Base-by-base conservation (phyloP, 2,888 invertebrate genomes). In the Anthrax anthrax region DNA sequence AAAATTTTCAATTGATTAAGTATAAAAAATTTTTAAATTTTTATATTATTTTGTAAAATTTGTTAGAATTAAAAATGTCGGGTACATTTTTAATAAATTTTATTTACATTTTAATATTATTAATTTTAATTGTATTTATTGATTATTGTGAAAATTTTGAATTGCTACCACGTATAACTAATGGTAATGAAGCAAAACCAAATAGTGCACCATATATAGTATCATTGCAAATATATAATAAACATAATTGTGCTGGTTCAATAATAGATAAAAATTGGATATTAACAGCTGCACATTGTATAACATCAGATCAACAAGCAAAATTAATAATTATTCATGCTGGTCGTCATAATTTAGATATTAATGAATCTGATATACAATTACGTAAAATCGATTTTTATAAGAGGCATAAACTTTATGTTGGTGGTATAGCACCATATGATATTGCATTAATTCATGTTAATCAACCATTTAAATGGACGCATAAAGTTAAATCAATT, bases 211-310 rank as follows among this genome's bases (percentile, higher is more conserved):
- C 66, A 4, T 64, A 60, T 46, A 58, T 63, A 18, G 63, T 65
- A 12, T 64, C 64, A 37, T 60, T 65, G 46, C 65, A 65, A 17
- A 34, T 16, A 17, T 18, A 52, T 6, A 50, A 57, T n/a, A 56
- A 63, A 1, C 65, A 65, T 51, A 63, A 62, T 39, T 66, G 66
- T 44, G 65, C 65, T 13, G 65, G 65, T 32, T 60, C 66, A 14
- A 56, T 65, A 6, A 60, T 65, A 43, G 63, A 63, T 47, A 60
- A 64, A 48, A 54, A 67, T 47, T 67, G 67, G 67, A 64, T 65
- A 51, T 39, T 65, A 19, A 67, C 65, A 1, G 65, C 65, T 10
- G 65, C 67, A 9, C 65, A 65, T 50, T 65, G 65, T 18, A 53
- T 65, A 37, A 56, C 52, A 18, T 61, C 63, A 4, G 54, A 54